Conservation (phyloP, 2,797 vertebrate genomes). For the Lophius americanus region DNA sequence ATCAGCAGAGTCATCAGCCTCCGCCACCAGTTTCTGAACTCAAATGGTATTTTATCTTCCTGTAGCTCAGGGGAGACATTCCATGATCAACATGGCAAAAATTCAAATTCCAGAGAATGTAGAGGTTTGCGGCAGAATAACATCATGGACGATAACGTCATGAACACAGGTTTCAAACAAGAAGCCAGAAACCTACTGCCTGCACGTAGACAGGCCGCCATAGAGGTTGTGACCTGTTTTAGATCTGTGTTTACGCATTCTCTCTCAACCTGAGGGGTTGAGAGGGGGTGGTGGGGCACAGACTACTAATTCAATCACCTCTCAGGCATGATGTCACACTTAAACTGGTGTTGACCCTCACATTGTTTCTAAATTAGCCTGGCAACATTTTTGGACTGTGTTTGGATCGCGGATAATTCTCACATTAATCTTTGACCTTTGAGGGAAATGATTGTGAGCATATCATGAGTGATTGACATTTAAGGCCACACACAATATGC, state of each 20-base stretch:
- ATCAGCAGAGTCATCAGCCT: too few relatives aligned
- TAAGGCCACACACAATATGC: neutral
- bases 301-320: conserved; percentile 40
- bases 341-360: conserved; percentile 16
- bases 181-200: conserved; percentile 6
- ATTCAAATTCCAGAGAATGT: too few relatives aligned
- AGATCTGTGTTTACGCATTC: conserved; percentile 19
- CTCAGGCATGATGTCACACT: neutral
- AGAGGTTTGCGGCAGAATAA: conserved; percentile 3
- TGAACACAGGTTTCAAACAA: neutral
- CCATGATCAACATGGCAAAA: neutral
- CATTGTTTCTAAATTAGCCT: conserved; percentile 33
- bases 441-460: neutral
- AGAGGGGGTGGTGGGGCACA: conserved; percentile 9
- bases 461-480: conserved; percentile 3
- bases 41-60: too few relatives aligned
- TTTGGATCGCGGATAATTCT: neutral
- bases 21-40: too few relatives aligned
- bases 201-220: conserved; percentile 9
- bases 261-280: conserved; percentile 27
- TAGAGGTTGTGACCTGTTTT: conserved; percentile 34
- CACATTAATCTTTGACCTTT: conserved; percentile 1
- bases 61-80: too few relatives aligned
- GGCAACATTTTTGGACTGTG: neutral
- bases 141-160: neutral